Percentiles rank a stretch among this genome's conserved stretches.
These are phyloP conservation scores for Orchesellides sinensis DNA, from an alignment of 2,888 invertebrate species.

Conservation along the genomic window DNA sequence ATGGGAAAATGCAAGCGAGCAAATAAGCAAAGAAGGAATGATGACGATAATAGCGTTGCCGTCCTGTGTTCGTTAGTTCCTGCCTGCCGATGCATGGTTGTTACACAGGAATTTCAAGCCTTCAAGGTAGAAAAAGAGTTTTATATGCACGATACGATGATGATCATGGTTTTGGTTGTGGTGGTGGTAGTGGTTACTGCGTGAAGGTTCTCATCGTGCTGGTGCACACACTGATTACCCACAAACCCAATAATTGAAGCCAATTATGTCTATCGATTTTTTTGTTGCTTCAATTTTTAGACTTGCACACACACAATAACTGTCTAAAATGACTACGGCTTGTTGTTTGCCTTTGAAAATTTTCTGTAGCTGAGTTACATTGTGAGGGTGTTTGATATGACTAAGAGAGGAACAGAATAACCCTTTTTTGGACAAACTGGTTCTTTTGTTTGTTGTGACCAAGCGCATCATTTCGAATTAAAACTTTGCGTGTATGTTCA, in stretches of 20 bases:
- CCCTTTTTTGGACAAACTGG: constrained; percentile 1
- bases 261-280: constrained; percentile 54
- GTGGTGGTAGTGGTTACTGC: constrained; percentile 19
- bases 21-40: constrained; percentile 34
- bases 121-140: constrained; percentile 49
- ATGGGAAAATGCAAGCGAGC: constrained; percentile 41
- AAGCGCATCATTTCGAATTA: constrained; percentile 27
- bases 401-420: too few species aligned
- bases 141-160: constrained; percentile 16
- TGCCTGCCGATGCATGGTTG: constrained; percentile 23
- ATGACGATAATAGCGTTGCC: constrained; percentile 48
- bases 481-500: neutral
- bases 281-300: constrained; percentile 20
- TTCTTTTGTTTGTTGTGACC: constrained; percentile 21
- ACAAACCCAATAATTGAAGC: constrained; percentile 56
- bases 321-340: neutral
- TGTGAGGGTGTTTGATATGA: too few species aligned
- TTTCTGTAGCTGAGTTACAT: neutral
- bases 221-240: constrained; percentile 53
- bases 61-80: constrained; percentile 10
- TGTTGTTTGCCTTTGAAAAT: neutral
- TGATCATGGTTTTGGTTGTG: neutral
- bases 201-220: neutral
- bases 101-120: constrained; percentile 33
- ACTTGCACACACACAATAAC: neutral